Base-by-base conservation (phyloP, 2,888 invertebrate genomes). In the Luperina testacea region DNA sequence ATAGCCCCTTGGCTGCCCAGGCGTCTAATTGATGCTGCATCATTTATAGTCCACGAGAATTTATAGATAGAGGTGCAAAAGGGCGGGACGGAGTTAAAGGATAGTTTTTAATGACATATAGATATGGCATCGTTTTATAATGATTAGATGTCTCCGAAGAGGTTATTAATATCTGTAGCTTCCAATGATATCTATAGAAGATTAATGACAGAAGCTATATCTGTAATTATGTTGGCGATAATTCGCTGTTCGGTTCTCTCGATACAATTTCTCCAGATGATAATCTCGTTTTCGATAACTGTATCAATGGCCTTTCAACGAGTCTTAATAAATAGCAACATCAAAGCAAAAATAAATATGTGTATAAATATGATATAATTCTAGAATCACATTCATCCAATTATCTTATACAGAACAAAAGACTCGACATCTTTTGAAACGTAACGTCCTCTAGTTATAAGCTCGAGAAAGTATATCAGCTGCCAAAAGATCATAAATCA, bases 401-500 rank as follows among this genome's bases (percentile, higher is more conserved):
- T 27, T 59, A 61, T 63, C 27, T 27, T 17, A 20, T n/a, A 42
- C 4, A 9, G 2, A 64, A 71, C 69, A 51, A 73, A 67, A 68
- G 59, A 64, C 42, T 45, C 0, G 9, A 38, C 7, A 45, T 59
- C 27, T 71, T 67, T 45, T 53, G 48, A 77, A 63, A 77, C 32
- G 15, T 15, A 72, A 72, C 57, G 64, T 74, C 61, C 24, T 72
- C 42, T 51, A 61, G 20, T 65, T 73, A 84, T 75, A 68, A 74
- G 48, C 51, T 73, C 87, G 93, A 94, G 94, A 94, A 94, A 95
- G 95, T 93, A 91, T 91, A 90, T 87, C 89, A 87, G 88, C 88
- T 90, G 90, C 81, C 92, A 93, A 80, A 85, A 80, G 48, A 75
- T 76, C 78, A 93, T 95, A 93, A 94, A 95, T 96, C 96, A 95